Base-by-base conservation (phyloP, 2,888 invertebrate species). In the Psococerastis gibbosa region DNA sequence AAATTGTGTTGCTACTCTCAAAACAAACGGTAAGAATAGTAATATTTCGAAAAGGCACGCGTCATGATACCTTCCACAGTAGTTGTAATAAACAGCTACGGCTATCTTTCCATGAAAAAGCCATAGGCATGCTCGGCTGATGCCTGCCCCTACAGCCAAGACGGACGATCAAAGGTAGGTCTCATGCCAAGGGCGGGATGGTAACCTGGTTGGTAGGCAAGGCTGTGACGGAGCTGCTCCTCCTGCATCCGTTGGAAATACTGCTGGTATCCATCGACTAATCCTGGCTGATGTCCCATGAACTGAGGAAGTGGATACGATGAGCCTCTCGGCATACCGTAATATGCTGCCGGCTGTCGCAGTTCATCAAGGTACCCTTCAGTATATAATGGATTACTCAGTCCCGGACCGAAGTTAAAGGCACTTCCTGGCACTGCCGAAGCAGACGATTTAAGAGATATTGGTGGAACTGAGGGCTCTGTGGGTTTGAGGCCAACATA, bases 381-480 rank as follows among this genome's bases (percentile, higher is more conserved):
- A 5, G 66, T 67, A 52, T 74, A 75, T 35, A 75, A 58, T 13
- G 71, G 69, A 11, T 71, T 57, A 34, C 67, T 63, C 54, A 78
- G 63, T 3, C 64, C 62, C 3, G 81, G 69, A 15, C 81, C 81
- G 55, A 84, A 87, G 57, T 84, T 85, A 54, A 85, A 87, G 42
- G 85, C 83, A 61, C 82, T 83, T 20, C 80, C 77, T 5, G 84
- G 74, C 49, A 84, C 80, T 56, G 81, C 77, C 52, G 73, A 73
- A 3, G 72, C 65, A n/a, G n/a, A n/a, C 41, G 78, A 73, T 52
- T 81, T 72, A 41, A 78, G 56, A 9, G 74, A 68, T 51, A 79
- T 72, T n/a, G n/a, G n/a, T n/a, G n/a, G n/a, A 49, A 67, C 66
- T 46, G 56, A 44, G 6, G 56, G 46, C 43, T 54, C 49, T 16